Conservation (phyloP, 2,113 vertebrate genomes). For the Myxocyprinus asiaticus region DNA sequence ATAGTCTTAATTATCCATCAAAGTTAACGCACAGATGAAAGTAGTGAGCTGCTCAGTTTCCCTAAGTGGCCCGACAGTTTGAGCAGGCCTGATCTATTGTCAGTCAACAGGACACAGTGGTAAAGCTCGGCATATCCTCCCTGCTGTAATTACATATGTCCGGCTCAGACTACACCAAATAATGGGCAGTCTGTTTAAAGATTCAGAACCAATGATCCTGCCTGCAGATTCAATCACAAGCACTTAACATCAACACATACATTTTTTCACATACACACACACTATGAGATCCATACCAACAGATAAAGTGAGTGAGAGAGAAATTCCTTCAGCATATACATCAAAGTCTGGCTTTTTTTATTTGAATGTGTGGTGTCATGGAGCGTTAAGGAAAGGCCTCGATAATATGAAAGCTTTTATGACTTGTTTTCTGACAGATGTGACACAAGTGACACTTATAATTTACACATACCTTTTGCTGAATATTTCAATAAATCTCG, state of each 20-base stretch:
- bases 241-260: not conserved
- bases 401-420: too few species aligned
- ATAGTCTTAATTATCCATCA: slow-evolving; percentile 4
- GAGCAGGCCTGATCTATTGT: slow-evolving; percentile 18
- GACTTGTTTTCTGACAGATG: too few species aligned
- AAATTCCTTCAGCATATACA: too few species aligned
- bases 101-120: slow-evolving; percentile 27
- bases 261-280: too few species aligned
- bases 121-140: slow-evolving; percentile 32
- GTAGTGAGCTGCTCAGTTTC: not conserved
- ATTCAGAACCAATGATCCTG: not conserved
- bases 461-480: too few species aligned
- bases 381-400: too few species aligned
- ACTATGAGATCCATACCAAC: too few species aligned
- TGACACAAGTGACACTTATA: too few species aligned
- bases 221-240: not conserved
- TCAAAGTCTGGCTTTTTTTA: too few species aligned
- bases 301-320: too few species aligned
- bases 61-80: not conserved
- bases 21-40: not conserved
- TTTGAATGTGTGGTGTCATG: too few species aligned
- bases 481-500: too few species aligned
- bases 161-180: slow-evolving; percentile 49
- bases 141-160: slow-evolving; percentile 62
- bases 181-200: slow-evolving; percentile 43